Evolutionary conservation across 2,797 vertebrate genomes (phyloP).

Genomic region (Pantherophis vulpinus): DNA sequence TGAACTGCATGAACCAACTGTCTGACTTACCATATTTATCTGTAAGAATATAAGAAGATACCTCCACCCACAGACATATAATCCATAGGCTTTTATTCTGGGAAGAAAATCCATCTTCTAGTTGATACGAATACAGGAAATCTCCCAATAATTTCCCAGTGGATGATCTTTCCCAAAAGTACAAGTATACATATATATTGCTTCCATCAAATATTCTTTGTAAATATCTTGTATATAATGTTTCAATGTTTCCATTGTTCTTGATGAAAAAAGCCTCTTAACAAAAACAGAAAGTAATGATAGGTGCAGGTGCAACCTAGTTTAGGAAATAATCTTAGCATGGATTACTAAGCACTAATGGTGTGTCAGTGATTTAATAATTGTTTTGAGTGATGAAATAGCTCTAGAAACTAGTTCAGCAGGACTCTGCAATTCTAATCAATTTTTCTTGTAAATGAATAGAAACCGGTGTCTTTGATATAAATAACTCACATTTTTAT

Average conservation of each 20-base stretch:
- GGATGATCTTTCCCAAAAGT: not conserved
- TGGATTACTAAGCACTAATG: not conserved
- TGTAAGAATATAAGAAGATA: not conserved
- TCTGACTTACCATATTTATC: not conserved
- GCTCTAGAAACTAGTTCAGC: not conserved
- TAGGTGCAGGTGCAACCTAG: not conserved
- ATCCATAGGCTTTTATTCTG: not conserved
- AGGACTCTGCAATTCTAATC: not conserved
- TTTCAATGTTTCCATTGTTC: not conserved
- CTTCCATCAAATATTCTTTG: not conserved
- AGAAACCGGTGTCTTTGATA: not conserved
- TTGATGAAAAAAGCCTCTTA: not conserved
- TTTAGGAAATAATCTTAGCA: not conserved
- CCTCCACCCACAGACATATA: not conserved
- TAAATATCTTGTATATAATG: not conserved
- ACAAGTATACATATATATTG: not conserved
- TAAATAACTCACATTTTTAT: not conserved
- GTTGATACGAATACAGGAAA: not conserved
- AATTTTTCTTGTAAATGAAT: not conserved
- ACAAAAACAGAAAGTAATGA: not conserved
- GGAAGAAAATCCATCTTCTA: not conserved
- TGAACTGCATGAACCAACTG: not conserved
- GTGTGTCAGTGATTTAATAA: not conserved
- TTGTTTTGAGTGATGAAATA: not conserved
- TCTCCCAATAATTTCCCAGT: not conserved